phyloP scores from a whole-genome alignment of 2,113 vertebrate species.

The Megaceryle torquata region DNA sequence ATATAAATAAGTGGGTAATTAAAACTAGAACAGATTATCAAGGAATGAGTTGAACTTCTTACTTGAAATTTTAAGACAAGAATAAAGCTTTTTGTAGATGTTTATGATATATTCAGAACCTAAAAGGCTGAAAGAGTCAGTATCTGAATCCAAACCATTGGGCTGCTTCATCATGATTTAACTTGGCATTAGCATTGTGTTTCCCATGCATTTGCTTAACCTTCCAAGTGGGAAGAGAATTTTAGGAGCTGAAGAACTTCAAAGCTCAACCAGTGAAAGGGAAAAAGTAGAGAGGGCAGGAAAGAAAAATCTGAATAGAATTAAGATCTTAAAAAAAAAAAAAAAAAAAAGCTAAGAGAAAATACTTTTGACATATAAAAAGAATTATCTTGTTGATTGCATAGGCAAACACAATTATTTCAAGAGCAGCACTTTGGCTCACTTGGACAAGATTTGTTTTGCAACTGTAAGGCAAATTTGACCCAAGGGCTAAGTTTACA shows the following conservation, averaged over 20 bases:
- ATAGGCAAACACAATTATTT: neutral
- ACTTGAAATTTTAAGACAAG: neutral
- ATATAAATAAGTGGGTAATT: neutral
- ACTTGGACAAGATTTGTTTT: neutral
- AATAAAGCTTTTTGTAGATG: neutral
- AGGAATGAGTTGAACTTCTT: neutral
- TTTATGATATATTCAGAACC: neutral
- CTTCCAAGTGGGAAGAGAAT: neutral
- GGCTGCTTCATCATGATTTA: neutral
- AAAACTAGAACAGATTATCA: neutral
- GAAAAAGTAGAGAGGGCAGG: neutral
- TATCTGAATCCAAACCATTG: neutral
- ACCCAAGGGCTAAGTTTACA: neutral
- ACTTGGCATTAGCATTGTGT: neutral
- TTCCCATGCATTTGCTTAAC: neutral
- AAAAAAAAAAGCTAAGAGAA: neutral
- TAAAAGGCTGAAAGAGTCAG: neutral
- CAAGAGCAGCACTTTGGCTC: neutral
- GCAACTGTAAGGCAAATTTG: neutral
- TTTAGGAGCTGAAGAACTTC: neutral
- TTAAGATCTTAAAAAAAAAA: neutral
- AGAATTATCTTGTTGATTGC: neutral
- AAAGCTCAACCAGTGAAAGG: neutral
- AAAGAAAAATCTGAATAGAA: neutral
- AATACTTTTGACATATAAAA: neutral